A percentile compares a stretch with the other conserved stretches of the same genome.
Evolutionary conservation across 2,888 invertebrate genomes (phyloP).

Genomic region (Trachelus iudaicus): DNA sequence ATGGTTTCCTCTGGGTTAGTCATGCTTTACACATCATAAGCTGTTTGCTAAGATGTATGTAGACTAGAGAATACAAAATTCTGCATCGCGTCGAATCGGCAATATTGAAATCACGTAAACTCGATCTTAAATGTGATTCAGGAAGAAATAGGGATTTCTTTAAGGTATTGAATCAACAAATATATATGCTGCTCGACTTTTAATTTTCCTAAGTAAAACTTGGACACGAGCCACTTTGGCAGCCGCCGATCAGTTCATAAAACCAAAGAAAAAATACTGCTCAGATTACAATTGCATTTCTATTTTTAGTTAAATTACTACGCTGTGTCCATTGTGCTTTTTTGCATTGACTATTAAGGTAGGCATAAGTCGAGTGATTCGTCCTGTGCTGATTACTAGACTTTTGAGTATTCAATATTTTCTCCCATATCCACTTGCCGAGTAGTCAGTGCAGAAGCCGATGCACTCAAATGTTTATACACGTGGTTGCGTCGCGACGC

Average conservation of each 20-base stretch:
- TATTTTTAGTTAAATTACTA: neutral
- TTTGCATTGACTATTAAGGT: too few relatives aligned
- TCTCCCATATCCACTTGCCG: neutral
- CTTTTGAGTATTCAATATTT: neutral
- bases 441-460: neutral
- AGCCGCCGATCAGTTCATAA: neutral
- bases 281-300: neutral
- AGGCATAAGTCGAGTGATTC: too few relatives aligned
- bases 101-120: neutral
- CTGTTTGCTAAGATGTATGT: neutral
- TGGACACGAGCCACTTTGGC: too few relatives aligned
- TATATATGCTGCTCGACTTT: neutral
- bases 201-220: neutral
- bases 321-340: too few relatives aligned
- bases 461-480: conserved; percentile 20
- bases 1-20: conserved; percentile 25
- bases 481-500: conserved; percentile 3
- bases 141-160: neutral
- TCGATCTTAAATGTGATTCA: neutral
- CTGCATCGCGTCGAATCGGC: neutral
- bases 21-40: neutral
- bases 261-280: neutral
- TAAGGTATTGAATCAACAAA: neutral
- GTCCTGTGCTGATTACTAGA: neutral
- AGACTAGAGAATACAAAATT: neutral